These are phyloP conservation scores for Tipula lateralis DNA, from an alignment of 2,888 invertebrate species.

Conservation along the genomic window DNA sequence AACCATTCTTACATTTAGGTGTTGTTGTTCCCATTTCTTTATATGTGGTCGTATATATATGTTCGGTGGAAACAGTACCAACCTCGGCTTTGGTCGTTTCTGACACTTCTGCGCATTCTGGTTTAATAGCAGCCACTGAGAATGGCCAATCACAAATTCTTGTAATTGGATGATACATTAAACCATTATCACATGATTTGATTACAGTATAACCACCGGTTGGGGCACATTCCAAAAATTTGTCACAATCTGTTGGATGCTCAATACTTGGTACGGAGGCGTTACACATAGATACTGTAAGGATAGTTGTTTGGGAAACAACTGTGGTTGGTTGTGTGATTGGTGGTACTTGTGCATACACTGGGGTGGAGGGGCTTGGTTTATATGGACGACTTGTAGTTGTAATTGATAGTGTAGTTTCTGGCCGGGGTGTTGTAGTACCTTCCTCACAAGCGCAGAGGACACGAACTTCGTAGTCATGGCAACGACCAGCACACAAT, in stretches of 20 bases:
- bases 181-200: constrained; percentile 56
- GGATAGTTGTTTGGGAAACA: neutral
- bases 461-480: constrained; percentile 79
- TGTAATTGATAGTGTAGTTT: neutral
- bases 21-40: neutral
- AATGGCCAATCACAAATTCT: constrained; percentile 59
- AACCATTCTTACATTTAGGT: neutral
- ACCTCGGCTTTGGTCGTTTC: neutral
- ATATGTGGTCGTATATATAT: neutral
- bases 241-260: constrained; percentile 61
- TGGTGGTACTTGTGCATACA: neutral
- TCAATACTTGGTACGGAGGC: constrained; percentile 47
- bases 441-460: constrained; percentile 57
- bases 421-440: neutral
- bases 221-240: constrained; percentile 64
- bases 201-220: constrained; percentile 52
- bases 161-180: constrained; percentile 57
- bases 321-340: neutral
- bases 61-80: neutral
- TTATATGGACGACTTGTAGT: neutral
- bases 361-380: neutral
- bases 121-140: constrained; percentile 52
- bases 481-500: constrained; percentile 62
- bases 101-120: constrained; percentile 51
- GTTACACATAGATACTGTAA: neutral